These are phyloP conservation scores for Neotoma lepida DNA, from an alignment of 2,113 vertebrate species.

Conservation along the genomic window DNA sequence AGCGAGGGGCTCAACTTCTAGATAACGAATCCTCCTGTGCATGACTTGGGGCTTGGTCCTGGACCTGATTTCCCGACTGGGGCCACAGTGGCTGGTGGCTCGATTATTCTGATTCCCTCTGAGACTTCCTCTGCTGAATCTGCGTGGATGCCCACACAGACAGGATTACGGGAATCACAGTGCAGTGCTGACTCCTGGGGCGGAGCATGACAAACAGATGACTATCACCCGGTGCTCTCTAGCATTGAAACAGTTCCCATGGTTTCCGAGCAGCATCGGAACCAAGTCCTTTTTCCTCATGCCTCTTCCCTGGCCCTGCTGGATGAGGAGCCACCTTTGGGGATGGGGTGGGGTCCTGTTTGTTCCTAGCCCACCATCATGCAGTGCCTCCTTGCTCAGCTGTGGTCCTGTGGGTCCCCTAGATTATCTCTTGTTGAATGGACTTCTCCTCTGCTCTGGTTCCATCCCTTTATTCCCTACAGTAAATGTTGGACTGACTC, in stretches of 20 bases:
- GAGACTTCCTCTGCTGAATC: neutral
- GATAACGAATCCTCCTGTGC: neutral
- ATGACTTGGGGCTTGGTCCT: too few species aligned
- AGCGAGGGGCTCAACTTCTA: neutral
- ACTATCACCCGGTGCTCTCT: neutral
- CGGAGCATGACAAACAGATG: neutral
- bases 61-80: neutral
- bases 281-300: neutral
- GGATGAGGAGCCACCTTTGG: neutral
- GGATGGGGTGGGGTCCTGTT: neutral
- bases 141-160: neutral
- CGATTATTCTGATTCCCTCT: neutral
- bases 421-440: neutral
- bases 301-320: neutral
- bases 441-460: neutral
- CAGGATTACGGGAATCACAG: neutral
- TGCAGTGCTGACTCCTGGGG: neutral
- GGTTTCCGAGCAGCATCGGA: neutral
- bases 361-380: neutral
- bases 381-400: too few species aligned
- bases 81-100: neutral
- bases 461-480: neutral
- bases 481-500: accelerated
- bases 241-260: neutral
- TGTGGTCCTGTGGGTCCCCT: neutral